Percentiles rank a stretch among this genome's conserved stretches.
phyloP scores from a whole-genome alignment of 2,888 invertebrate genomes.

The Fragum whitleyi region DNA sequence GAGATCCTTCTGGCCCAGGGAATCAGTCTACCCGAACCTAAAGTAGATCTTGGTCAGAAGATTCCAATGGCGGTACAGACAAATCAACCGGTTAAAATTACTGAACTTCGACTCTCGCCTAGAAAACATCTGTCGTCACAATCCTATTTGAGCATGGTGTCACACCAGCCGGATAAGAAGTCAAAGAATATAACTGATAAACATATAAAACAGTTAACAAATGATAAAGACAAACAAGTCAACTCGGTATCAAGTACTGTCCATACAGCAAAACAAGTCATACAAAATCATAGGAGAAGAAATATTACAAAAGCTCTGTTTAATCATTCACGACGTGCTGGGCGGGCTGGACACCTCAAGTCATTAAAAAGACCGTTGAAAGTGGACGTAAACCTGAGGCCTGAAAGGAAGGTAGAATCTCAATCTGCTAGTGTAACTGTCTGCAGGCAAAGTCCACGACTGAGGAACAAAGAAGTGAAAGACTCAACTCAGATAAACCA shows the following conservation, averaged over 20 bases:
- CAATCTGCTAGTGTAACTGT: constrained; percentile 6
- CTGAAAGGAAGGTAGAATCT: constrained; percentile 18
- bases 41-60: constrained; percentile 66
- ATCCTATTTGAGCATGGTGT: constrained; percentile 51
- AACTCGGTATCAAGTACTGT: not conserved
- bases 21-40: constrained; percentile 79
- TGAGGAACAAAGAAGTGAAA: constrained; percentile 41
- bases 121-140: constrained; percentile 63
- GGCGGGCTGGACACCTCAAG: not conserved
- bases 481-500: not conserved
- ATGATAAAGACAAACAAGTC: not conserved
- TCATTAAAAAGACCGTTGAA: constrained; percentile 23
- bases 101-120: constrained; percentile 56
- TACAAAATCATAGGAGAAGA: not conserved
- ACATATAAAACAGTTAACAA: constrained; percentile 5
- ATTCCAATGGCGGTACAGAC: constrained; percentile 41
- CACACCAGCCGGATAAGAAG: not conserved
- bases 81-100: constrained; percentile 57
- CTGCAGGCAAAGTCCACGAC: constrained; percentile 68
- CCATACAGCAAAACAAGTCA: not conserved
- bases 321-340: not conserved
- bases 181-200: not conserved
- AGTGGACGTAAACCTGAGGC: constrained; percentile 37
- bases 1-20: constrained; percentile 83
- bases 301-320: not conserved